Evolutionary conservation across 1,140 invertebrate species (phyloP).

Genomic region (Zaprionus ghesquierei): DNA sequence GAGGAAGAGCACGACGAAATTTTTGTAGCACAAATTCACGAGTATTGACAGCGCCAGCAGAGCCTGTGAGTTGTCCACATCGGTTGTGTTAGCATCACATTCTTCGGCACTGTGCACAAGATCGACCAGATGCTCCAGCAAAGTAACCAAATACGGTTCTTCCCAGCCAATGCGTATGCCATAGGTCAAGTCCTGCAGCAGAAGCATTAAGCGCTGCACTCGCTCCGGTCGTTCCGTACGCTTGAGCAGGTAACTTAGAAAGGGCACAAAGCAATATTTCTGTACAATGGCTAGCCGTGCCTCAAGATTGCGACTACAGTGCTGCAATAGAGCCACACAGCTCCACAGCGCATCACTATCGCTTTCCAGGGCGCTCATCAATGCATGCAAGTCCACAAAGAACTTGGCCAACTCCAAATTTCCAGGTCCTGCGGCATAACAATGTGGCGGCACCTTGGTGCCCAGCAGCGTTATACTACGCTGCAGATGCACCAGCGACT

Average conservation of each 20-base stretch:
- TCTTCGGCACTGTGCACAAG: constrained; percentile 53
- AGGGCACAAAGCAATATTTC: constrained; percentile 84
- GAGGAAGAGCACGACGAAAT: constrained; percentile 84
- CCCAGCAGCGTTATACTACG: constrained; percentile 65
- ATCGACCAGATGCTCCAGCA: constrained; percentile 83
- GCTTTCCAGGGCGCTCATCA: constrained; percentile 73
- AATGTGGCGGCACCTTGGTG: constrained; percentile 63
- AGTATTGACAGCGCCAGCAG: constrained; percentile 84
- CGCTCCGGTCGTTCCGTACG: constrained; percentile 74
- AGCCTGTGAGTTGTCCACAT: constrained; percentile 78
- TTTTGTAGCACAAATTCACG: constrained; percentile 86
- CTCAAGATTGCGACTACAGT: constrained; percentile 83
- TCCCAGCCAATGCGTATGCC: constrained; percentile 85
- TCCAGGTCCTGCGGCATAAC: constrained; percentile 49
- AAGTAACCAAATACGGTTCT: constrained; percentile 84
- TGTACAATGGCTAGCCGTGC: constrained; percentile 84
- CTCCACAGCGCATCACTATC: constrained; percentile 82
- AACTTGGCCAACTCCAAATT: constrained; percentile 69
- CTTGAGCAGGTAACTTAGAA: constrained; percentile 83
- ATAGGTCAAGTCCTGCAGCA: constrained; percentile 85
- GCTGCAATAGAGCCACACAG: constrained; percentile 83
- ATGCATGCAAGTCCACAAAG: constrained; percentile 70
- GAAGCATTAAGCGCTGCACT: constrained; percentile 81
- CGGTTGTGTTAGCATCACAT: constrained; percentile 8
- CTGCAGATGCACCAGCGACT: constrained; percentile 61